Conservation (phyloP, 2,113 vertebrate species). For the Datnioides undecimradiatus region DNA sequence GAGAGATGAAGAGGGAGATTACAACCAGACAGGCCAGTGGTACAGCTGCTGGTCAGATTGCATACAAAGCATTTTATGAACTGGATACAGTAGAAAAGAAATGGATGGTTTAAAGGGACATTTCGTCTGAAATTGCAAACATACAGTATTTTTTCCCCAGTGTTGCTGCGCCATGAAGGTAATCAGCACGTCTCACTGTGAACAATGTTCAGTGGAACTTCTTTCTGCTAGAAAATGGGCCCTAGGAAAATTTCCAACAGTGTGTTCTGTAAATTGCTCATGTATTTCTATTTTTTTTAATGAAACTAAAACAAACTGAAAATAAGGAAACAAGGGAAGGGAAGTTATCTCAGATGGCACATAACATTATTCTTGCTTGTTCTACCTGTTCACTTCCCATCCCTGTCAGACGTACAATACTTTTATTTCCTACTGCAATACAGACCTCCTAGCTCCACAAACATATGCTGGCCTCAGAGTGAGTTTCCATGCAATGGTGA, state of each 20-base stretch:
- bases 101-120: conserved; percentile 25
- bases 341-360: not conserved
- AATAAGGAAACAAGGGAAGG: not conserved
- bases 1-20: conserved; percentile 73
- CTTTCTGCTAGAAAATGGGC: not conserved
- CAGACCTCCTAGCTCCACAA: too few relatives aligned
- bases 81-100: conserved; percentile 4
- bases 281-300: not conserved
- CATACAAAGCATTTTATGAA: conserved; percentile 33
- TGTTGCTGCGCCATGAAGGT: not conserved
- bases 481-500: too few relatives aligned
- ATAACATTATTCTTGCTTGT: not conserved
- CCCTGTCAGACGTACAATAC: not conserved
- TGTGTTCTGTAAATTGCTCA: not conserved
- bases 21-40: conserved; percentile 47
- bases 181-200: not conserved
- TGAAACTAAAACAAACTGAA: not conserved
- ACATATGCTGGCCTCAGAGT: too few relatives aligned
- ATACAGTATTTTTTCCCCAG: not conserved
- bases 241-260: not conserved
- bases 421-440: not conserved
- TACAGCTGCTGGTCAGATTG: conserved; percentile 51
- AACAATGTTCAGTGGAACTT: not conserved
- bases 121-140: not conserved
- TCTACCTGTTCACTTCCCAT: conserved; percentile 2